Conservation (phyloP, 2,113 vertebrate species). For the Panthera uncia region DNA sequence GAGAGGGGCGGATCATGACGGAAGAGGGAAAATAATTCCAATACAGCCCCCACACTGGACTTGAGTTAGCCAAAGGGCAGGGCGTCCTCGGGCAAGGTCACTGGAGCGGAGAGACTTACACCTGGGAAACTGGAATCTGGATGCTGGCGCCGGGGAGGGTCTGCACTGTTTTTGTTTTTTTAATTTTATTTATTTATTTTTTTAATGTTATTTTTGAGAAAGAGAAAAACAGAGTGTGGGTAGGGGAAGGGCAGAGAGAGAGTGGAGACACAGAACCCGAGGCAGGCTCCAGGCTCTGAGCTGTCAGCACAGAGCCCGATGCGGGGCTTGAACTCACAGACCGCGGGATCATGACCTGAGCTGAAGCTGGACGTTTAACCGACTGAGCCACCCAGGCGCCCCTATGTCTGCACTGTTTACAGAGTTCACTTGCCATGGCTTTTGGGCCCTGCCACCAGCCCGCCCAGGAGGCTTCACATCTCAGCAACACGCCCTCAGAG, state of each 20-base stretch:
- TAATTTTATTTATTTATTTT: too few species aligned
- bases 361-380: too few species aligned
- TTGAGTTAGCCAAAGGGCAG: neutral
- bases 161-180: neutral
- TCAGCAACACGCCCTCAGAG: neutral
- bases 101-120: rapidly evolving
- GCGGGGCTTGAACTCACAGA: too few species aligned
- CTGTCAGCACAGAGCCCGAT: too few species aligned
- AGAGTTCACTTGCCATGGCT: neutral
- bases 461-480: neutral
- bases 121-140: neutral
- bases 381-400: too few species aligned
- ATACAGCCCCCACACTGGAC: neutral
- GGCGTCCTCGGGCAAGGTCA: neutral
- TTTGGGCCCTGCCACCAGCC: neutral
- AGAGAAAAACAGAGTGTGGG: too few species aligned
- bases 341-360: too few species aligned
- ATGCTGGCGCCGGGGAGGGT: rapidly evolving
- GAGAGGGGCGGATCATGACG: neutral
- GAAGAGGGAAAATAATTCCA: neutral
- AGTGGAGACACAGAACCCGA: too few species aligned
- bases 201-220: too few species aligned
- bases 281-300: too few species aligned
- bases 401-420: neutral
- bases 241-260: too few species aligned